phyloP scores from a whole-genome alignment of 2,797 vertebrate species.

The Ctenosaura bakeri region DNA sequence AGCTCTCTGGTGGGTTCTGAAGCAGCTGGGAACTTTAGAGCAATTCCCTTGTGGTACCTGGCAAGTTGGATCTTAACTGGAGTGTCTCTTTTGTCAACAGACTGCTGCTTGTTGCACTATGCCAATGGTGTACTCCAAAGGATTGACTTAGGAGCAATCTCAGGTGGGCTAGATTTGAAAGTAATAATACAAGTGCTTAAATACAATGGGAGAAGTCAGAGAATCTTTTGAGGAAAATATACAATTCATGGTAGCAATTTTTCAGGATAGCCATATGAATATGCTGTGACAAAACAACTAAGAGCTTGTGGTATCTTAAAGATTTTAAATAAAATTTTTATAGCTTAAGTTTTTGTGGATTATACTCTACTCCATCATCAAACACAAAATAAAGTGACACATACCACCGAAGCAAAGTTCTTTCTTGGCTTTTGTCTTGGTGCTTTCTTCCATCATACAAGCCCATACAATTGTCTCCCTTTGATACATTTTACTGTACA shows the following conservation, averaged over 20 bases:
- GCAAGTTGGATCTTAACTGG: background rate
- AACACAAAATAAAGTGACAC: slow-evolving; percentile 32
- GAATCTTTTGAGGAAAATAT: background rate
- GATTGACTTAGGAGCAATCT: background rate
- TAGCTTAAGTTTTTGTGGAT: background rate
- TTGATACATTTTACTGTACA: slow-evolving; percentile 18
- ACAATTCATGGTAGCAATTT: background rate
- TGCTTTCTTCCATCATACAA: slow-evolving; percentile 36
- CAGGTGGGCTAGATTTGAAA: background rate
- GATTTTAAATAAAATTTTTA: background rate
- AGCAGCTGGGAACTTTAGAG: background rate
- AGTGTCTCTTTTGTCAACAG: background rate
- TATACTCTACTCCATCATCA: slow-evolving; percentile 20
- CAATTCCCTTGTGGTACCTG: background rate
- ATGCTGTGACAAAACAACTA: background rate
- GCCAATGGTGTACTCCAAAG: background rate
- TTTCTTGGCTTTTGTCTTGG: slow-evolving; percentile 17
- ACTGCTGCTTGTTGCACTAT: background rate
- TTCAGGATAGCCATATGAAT: background rate
- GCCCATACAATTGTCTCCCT: slow-evolving; percentile 10
- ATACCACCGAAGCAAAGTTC: background rate
- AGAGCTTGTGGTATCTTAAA: background rate
- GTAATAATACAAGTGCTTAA: background rate
- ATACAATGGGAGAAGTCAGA: background rate
- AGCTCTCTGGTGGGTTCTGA: background rate